Conservation (phyloP, 2,113 vertebrate species). For the Bos taurus region ARS-UCD2.0 NC_037334.1:84097001-84097500, state of each 20-base stretch:
- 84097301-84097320: neutral
- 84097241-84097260: neutral
- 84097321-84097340: neutral
- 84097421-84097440: neutral
- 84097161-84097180: neutral
- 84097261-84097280: neutral
- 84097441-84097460: neutral
- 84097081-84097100: neutral
- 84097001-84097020: neutral
- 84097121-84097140: neutral
- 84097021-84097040: neutral
- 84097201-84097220: neutral
- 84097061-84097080: fast-evolving
- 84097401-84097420: neutral
- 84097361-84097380: neutral
- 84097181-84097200: fast-evolving
- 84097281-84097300: neutral
- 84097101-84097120: neutral
- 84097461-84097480: neutral
- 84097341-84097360: neutral
- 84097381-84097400: neutral
- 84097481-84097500: neutral
- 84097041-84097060: neutral
- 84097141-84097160: neutral
- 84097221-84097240: neutral